Evolutionary conservation across 2,888 invertebrate genomes (phyloP), one percentile per base, ranked within the genome.

Genomic region (Bombylius major): DNA sequence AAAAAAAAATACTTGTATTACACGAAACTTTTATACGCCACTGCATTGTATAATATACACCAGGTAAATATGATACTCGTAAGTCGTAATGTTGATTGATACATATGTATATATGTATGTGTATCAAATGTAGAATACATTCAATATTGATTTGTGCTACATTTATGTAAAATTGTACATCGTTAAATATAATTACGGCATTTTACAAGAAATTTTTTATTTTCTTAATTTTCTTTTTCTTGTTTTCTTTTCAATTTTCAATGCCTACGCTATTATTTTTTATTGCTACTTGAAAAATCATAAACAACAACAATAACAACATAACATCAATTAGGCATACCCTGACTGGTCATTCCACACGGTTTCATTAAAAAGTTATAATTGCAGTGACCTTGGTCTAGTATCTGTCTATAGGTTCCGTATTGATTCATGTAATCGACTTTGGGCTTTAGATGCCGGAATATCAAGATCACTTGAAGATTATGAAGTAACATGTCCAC

Each of bases 371-470:
- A 82, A 82, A 0, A 79, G 81, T 62, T 81, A 83, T 68, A 87
- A 86, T 73, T 90, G 90, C 69, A 82, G 84, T 23, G 86, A 86
- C 4, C 71, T 90, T 47, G 83, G 85, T 0, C 70, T 91, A 36
- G 81, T 89, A 55, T 89, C 89, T 0, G 88, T 89, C 48, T 90
- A 90, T 76, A 79, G 90, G 33, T 71, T 84, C 51, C 80, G 85
- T 23, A 76, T 83, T 42, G 90, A 90, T 70, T 80, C 84, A n/a
- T 90, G 90, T 73, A 86, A 89, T 70, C 78, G 90, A 23, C 75
- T 90, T 5, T 90, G 90, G 90, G 84, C 86, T 3, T 73, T 90
- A 56, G 90, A 91, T 72, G 83, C 88, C 4, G 90, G 64, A 62
- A 76, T 66, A 71, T 80, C 63, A 1, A 67, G 75, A 4, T 83